Evolutionary conservation across 2,113 vertebrate genomes (phyloP).

Genomic region (Piprites chloris): DNA sequence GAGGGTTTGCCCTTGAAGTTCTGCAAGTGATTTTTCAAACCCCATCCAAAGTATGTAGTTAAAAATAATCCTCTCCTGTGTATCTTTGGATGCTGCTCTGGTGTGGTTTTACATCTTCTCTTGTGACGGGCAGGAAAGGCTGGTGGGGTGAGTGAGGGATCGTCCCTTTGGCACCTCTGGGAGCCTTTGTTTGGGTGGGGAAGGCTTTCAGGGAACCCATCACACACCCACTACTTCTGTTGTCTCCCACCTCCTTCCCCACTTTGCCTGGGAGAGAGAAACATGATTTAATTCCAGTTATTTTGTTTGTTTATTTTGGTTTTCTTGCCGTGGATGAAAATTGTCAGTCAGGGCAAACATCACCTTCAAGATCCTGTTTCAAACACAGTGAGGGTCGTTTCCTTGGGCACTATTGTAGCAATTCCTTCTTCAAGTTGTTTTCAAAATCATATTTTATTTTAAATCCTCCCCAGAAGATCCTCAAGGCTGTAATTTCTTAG

Average conservation of each 20-base stretch:
- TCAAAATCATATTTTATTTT: background rate
- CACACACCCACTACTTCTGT: accelerated
- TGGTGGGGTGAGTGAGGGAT: background rate
- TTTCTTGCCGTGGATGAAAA: background rate
- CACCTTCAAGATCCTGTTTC: background rate
- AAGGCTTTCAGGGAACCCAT: background rate
- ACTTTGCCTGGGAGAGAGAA: background rate
- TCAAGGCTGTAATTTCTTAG: background rate
- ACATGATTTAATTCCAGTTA: background rate
- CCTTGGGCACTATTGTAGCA: background rate
- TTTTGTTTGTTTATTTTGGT: background rate
- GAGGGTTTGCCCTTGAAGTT: background rate
- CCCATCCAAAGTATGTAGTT: background rate
- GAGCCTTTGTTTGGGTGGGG: background rate
- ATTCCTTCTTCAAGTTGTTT: background rate
- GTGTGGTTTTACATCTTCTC: background rate
- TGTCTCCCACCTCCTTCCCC: background rate
- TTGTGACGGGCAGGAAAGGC: background rate
- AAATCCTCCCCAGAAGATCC: background rate
- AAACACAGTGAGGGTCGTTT: background rate
- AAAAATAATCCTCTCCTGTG: background rate
- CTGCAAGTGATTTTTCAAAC: background rate
- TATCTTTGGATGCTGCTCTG: background rate
- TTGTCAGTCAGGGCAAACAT: background rate
- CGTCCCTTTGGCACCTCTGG: background rate